Conservation (phyloP, 2,888 invertebrate species). For the Scaptomyza tumidula region DNA sequence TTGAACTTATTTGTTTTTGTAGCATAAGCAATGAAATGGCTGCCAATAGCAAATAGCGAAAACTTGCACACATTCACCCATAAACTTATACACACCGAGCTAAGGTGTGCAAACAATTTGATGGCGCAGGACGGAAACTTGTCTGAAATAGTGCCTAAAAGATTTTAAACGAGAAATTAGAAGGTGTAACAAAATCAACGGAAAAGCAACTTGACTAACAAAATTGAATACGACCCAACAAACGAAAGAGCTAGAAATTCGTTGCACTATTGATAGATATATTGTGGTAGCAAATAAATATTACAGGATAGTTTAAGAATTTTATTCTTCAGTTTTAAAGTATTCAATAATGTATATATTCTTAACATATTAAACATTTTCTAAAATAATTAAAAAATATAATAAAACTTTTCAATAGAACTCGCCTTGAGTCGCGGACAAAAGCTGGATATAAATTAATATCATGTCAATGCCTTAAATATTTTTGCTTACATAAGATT, state of each 20-base stretch:
- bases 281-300: not conserved
- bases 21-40: slow-evolving; percentile 58
- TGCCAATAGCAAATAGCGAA: slow-evolving; percentile 50
- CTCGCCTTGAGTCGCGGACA: too few species aligned
- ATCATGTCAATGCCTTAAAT: not conserved
- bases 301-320: too few species aligned
- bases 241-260: not conserved
- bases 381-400: too few species aligned
- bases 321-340: too few species aligned
- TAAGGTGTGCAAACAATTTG: slow-evolving; percentile 69
- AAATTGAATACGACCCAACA: slow-evolving; percentile 4
- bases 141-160: slow-evolving; percentile 29
- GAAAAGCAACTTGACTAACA: slow-evolving; percentile 1
- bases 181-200: slow-evolving; percentile 15
- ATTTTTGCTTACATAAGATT: not conserved
- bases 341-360: too few species aligned
- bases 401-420: too few species aligned
- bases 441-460: too few species aligned
- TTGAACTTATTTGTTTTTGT: slow-evolving; percentile 56
- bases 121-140: slow-evolving; percentile 42
- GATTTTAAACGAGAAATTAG: slow-evolving; percentile 46
- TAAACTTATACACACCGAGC: slow-evolving; percentile 13
- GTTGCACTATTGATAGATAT: not conserved
- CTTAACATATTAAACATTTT: not conserved
- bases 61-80: slow-evolving; percentile 23